These are phyloP conservation scores for Melieria omissa DNA, from an alignment of 2,888 invertebrate species.

Conservation along the genomic window DNA sequence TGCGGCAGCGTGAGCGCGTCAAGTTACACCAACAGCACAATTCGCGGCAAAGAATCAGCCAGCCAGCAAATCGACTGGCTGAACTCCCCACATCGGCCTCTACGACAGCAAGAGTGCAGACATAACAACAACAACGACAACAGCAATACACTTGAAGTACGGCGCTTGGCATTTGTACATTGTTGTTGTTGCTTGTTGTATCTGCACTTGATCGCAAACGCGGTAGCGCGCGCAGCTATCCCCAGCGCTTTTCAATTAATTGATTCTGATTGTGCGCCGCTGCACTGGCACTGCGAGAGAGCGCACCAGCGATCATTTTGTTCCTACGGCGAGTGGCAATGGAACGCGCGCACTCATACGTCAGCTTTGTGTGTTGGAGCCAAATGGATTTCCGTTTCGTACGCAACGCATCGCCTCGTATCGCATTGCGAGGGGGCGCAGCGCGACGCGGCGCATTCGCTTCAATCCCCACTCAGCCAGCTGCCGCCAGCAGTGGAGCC, in stretches of 20 bases:
- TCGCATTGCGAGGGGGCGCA: not conserved
- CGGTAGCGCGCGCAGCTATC: conserved; percentile 6
- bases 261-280: conserved; percentile 5
- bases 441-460: not conserved
- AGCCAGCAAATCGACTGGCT: not conserved
- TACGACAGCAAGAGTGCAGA: not conserved
- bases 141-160: not conserved
- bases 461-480: no score
- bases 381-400: no score
- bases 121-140: not conserved
- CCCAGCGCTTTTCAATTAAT: conserved; percentile 19
- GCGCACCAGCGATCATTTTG: no score
- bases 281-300: no score
- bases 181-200: not conserved
- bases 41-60: not conserved
- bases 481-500: not conserved
- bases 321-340: no score
- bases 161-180: no score
- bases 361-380: not conserved
- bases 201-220: conserved; percentile 11
- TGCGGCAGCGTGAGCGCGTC: no score
- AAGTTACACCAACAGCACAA: not conserved
- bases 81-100: conserved; percentile 1
- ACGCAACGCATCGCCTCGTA: conserved; percentile 11
- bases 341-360: not conserved